A percentile compares a stretch with the other conserved stretches of the same genome.
These are phyloP conservation scores for Drosophila cyrtoloma DNA, from an alignment of 2,888 invertebrate genomes.

Conservation along the genomic window DNA sequence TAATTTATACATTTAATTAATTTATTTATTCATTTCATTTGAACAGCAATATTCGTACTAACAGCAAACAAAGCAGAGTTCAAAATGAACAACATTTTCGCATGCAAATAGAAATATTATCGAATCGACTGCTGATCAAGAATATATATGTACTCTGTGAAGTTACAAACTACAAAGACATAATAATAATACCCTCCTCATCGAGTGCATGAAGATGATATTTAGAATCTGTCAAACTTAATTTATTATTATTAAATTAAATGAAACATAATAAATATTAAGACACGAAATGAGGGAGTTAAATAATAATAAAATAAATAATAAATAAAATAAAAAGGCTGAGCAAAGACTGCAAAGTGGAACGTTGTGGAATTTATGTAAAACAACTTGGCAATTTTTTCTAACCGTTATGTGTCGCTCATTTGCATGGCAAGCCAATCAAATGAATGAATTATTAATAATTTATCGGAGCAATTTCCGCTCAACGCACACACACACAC, in stretches of 20 bases:
- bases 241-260: neutral
- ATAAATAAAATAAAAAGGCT: neutral
- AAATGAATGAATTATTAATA: conserved; percentile 67
- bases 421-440: conserved; percentile 60
- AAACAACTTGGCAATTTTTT: conserved; percentile 7
- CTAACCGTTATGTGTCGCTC: conserved; percentile 44
- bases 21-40: neutral
- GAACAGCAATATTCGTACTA: neutral
- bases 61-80: neutral
- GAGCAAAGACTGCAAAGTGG: conserved; percentile 2
- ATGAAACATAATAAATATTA: neutral
- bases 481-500: conserved; percentile 36
- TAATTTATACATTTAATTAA: neutral
- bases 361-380: conserved; percentile 19
- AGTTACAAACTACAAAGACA: neutral
- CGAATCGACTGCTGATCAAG: neutral
- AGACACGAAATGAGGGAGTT: neutral
- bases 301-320: no score
- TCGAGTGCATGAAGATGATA: neutral
- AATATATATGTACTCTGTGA: neutral
- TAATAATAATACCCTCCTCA: no score
- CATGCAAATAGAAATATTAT: neutral
- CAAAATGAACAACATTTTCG: neutral
- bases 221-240: neutral
- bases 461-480: conserved; percentile 79